phyloP scores from a whole-genome alignment of 2,888 invertebrate species.

The Digitonthophagus gazella region DNA sequence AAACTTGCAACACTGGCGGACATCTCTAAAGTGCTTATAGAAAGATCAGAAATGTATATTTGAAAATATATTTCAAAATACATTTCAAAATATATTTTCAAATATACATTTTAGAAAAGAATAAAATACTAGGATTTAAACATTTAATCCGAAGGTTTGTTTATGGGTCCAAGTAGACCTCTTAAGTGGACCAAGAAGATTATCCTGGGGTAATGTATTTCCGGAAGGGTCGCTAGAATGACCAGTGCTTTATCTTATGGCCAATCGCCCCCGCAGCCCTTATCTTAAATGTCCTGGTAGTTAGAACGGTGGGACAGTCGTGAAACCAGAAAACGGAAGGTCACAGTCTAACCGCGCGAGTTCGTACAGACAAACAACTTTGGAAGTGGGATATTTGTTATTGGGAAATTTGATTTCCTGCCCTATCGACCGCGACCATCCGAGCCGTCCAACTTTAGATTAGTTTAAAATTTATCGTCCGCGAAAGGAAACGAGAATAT shows the following conservation, averaged over 20 bases:
- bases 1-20: constrained; percentile 31
- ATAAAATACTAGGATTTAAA: too few relatives aligned
- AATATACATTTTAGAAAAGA: too few relatives aligned
- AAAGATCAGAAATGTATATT: too few relatives aligned
- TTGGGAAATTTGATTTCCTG: constrained; percentile 44
- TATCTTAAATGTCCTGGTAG: constrained; percentile 39
- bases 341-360: constrained; percentile 41
- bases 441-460: constrained; percentile 31
- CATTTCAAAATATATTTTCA: too few relatives aligned
- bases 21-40: too few relatives aligned
- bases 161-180: constrained; percentile 25
- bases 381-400: constrained; percentile 49
- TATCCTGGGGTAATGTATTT: constrained; percentile 41
- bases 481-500: not conserved
- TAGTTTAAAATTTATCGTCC: constrained; percentile 30
- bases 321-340: constrained; percentile 32
- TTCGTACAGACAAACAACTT: constrained; percentile 47
- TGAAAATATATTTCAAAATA: too few relatives aligned
- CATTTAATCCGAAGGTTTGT: not conserved
- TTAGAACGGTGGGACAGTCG: constrained; percentile 36
- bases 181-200: constrained; percentile 28
- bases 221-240: constrained; percentile 44
- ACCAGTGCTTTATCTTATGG: constrained; percentile 47
- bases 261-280: constrained; percentile 43
- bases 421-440: constrained; percentile 34